phyloP scores from a whole-genome alignment of 1,140 invertebrate species.

The honey bee (Apis mellifera) region DNA sequence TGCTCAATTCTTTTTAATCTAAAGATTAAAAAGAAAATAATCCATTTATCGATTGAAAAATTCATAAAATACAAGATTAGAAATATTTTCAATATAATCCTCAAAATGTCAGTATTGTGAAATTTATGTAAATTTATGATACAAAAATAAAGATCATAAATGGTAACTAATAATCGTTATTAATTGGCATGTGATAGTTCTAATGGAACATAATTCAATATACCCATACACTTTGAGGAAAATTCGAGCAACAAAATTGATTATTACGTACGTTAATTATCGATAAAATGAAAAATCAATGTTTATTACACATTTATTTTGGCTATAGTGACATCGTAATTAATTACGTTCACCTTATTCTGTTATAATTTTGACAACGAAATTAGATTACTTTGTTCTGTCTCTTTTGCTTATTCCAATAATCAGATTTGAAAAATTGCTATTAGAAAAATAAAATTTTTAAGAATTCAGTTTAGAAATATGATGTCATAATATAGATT shows the following conservation, averaged over 20 bases:
- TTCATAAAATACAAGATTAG: not conserved
- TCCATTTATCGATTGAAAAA: not conserved
- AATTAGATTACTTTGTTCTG: not conserved
- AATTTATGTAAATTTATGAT: not conserved
- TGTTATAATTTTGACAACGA: not conserved
- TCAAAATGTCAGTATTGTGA: not conserved
- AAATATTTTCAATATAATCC: not conserved
- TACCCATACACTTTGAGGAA: conserved; percentile 18
- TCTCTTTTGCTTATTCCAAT: not conserved
- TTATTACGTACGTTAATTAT: conserved; percentile 47
- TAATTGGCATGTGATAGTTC: conserved; percentile 14
- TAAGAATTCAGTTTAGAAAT: too few species aligned
- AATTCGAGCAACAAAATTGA: conserved; percentile 28
- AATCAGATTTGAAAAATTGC: not conserved
- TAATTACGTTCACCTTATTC: conserved; percentile 4
- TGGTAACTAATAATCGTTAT: not conserved
- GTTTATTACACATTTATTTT: conserved; percentile 50
- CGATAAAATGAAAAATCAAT: conserved; percentile 44
- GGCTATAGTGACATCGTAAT: conserved; percentile 3
- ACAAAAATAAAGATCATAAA: not conserved
- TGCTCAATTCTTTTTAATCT: too few species aligned
- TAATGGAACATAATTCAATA: conserved; percentile 4
- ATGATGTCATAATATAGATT: not conserved
- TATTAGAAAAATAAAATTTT: not conserved
- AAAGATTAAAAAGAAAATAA: not conserved